Conservation (phyloP, 2,797 vertebrate genomes). For the Muscicapa comitata region DNA sequence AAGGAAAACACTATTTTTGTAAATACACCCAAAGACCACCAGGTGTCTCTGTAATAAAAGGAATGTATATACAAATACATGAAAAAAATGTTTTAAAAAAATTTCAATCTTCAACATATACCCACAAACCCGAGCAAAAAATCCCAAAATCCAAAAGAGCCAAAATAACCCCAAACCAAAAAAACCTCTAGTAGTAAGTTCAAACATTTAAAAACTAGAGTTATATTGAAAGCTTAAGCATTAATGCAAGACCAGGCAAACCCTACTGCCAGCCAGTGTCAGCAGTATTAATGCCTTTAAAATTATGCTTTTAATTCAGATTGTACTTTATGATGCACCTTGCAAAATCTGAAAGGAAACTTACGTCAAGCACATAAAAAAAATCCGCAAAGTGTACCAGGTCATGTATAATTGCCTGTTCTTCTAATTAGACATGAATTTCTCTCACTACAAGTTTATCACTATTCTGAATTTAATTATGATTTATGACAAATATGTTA, state of each 20-base stretch:
- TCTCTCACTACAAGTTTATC: not conserved
- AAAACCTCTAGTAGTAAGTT: not conserved
- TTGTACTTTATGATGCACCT: not conserved
- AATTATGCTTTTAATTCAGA: not conserved
- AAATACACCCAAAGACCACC: not conserved
- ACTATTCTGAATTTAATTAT: not conserved
- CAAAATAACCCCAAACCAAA: accelerated
- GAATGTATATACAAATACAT: not conserved
- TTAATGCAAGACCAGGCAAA: not conserved
- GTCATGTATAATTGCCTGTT: not conserved
- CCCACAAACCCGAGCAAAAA: accelerated
- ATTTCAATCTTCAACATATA: not conserved
- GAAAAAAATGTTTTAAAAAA: not conserved
- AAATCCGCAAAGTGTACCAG: not conserved
- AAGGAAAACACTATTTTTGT: not conserved
- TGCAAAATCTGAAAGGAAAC: not conserved
- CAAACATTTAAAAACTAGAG: not conserved
- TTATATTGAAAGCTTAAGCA: not conserved
- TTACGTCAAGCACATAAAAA: not conserved
- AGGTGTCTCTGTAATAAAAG: slow-evolving; percentile 45
- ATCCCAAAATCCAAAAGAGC: no score
- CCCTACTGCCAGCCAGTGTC: not conserved
- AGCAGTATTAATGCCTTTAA: not conserved
- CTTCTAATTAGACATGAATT: not conserved
- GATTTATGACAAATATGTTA: not conserved